Base-by-base conservation (phyloP, 1,140 invertebrate species). In the Hesperophylax magnus region DNA sequence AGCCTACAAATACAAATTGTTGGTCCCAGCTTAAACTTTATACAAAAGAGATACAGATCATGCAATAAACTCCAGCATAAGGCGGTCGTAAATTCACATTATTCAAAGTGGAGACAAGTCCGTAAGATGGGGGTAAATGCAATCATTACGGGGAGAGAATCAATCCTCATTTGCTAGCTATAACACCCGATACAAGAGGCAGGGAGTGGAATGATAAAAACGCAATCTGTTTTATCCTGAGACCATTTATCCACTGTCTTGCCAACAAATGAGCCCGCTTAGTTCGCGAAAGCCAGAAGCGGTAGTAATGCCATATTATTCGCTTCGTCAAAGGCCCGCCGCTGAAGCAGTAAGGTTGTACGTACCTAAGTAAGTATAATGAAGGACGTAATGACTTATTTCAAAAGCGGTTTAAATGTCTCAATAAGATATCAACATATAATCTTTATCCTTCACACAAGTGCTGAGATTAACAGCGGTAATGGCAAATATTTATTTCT, bases 391-490 rank as follows among this genome's bases (percentile, higher is more conserved):
- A 75, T 80, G 79, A 80, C 79, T 80, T 80, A 74, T 80, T 80
- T 63, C 47, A 56, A 75, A 78, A 75, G 69, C 69, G 60, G 79
- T 53, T 74, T 74, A 53, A 80, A 75, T 24, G 79, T 74, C 79
- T 80, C 79, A 75, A 80, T 80, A 80, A 34, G 60, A 80, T 67
- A 79, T 79, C 77, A 79, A 69, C 58, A 65, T 54, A 67, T 78
- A 53, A 65, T 47, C 58, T 77, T 34, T 20, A 47, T 22, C 56
- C 54, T 77, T 77, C 31, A 77, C 67, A 47, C 67, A 18, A 20
- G 9, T 39, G 67, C n/a, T 34, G 47, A 71, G 67, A 71, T n/a
- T 71, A 71, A 71, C 17, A 71, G 67, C 31, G 15, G 67, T 52
- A 71, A 71, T 71, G 39, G 9, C 39, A 67, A 24, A 71, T 47